Percentiles rank a stretch among this genome's conserved stretches.
Evolutionary conservation across 1,140 invertebrate genomes (phyloP).

Genomic region (Papilio dardanus): DNA sequence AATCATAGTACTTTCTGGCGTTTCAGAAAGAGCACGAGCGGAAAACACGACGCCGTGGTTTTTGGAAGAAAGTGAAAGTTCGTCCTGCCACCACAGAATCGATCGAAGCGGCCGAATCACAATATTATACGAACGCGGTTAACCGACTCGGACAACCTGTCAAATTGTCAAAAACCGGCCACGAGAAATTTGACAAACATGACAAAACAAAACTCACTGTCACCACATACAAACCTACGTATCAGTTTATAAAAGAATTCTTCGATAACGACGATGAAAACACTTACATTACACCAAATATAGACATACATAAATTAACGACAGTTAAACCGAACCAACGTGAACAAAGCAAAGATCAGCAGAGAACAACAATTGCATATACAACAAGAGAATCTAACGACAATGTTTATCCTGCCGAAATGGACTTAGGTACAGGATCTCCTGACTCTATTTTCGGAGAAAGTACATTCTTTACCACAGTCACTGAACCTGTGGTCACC

Average conservation of each 20-base stretch:
- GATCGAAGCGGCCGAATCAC: constrained; percentile 87
- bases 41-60: constrained; percentile 82
- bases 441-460: constrained; percentile 69
- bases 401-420: constrained; percentile 59
- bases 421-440: constrained; percentile 75
- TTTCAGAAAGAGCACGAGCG: constrained; percentile 65
- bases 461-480: constrained; percentile 53
- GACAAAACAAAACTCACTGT: constrained; percentile 57
- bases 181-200: constrained; percentile 52
- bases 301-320: constrained; percentile 68
- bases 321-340: constrained; percentile 39
- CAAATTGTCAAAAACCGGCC: constrained; percentile 47
- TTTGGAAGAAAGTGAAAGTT: constrained; percentile 86
- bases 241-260: constrained; percentile 67
- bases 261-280: constrained; percentile 56
- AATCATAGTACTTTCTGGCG: not conserved
- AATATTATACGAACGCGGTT: constrained; percentile 78
- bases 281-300: constrained; percentile 54
- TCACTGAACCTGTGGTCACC: constrained; percentile 58
- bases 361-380: constrained; percentile 44
- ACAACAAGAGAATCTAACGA: constrained; percentile 50
- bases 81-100: constrained; percentile 82
- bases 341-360: constrained; percentile 43
- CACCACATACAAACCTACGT: constrained; percentile 75
- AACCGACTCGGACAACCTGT: constrained; percentile 73